phyloP scores from a whole-genome alignment of 1,140 invertebrate species.

The Zaprionus gabonicus region DNA sequence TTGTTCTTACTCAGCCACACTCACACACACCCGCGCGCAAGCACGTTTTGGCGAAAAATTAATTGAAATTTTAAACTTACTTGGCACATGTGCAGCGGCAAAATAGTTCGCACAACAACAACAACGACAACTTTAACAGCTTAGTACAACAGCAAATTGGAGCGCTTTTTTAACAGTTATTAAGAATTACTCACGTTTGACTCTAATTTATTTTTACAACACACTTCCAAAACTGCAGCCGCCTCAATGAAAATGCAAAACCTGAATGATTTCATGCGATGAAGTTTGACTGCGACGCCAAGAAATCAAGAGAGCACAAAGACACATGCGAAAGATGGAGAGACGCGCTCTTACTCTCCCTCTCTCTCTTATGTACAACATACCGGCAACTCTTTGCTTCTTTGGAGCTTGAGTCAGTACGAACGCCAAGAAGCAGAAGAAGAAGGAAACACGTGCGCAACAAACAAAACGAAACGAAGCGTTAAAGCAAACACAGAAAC shows the following conservation, averaged over 20 bases:
- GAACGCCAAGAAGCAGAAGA: constrained; percentile 26
- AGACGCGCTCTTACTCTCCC: background rate
- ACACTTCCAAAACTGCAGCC: constrained; percentile 57
- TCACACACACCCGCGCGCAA: background rate
- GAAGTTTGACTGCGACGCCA: constrained; percentile 40
- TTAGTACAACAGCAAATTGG: constrained; percentile 33
- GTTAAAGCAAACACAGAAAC: constrained; percentile 27
- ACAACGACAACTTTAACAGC: constrained; percentile 37
- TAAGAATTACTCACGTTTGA: constrained; percentile 40
- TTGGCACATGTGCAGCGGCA: constrained; percentile 66
- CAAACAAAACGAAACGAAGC: constrained; percentile 34
- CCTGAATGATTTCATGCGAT: constrained; percentile 63
- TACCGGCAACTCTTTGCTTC: constrained; percentile 22
- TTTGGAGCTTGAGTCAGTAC: constrained; percentile 39
- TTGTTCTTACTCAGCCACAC: no score
- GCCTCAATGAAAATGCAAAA: constrained; percentile 70
- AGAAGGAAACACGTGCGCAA: constrained; percentile 46
- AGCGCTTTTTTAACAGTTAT: constrained; percentile 30
- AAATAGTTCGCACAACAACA: constrained; percentile 42
- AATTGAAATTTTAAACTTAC: constrained; percentile 53
- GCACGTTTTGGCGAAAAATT: constrained; percentile 23
- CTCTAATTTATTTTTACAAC: constrained; percentile 9
- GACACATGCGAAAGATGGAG: constrained; percentile 5
- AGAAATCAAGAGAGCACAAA: constrained; percentile 21
- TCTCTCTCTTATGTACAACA: constrained; percentile 1